Conservation (phyloP, 2,797 vertebrate species). For the Eulemur rubriventer region DNA sequence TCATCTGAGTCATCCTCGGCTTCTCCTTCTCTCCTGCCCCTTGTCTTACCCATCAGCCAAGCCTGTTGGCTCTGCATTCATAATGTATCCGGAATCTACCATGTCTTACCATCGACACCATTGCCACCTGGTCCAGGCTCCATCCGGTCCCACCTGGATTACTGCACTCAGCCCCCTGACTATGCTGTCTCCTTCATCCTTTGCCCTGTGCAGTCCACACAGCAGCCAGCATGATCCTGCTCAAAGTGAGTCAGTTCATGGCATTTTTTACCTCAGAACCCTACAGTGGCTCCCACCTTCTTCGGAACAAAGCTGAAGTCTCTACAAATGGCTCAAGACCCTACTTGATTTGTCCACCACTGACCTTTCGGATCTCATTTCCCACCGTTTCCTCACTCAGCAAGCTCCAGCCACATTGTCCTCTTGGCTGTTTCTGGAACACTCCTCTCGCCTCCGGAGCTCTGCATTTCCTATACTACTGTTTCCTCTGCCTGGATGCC, state of each 20-base stretch:
- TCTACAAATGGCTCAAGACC: background rate
- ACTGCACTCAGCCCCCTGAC: background rate
- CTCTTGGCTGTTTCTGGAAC: background rate
- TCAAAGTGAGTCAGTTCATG: background rate
- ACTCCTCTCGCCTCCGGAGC: background rate
- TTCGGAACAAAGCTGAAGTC: background rate
- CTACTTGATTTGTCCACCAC: background rate
- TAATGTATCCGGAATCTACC: background rate
- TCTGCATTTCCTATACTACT: background rate
- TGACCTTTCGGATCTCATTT: background rate
- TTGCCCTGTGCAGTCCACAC: background rate
- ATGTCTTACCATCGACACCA: background rate
- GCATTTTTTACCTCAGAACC: background rate
- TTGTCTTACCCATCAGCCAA: background rate
- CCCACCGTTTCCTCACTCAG: background rate
- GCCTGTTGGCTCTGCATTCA: no score
- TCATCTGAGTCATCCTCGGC: background rate
- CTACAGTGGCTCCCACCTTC: background rate
- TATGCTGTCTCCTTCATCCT: background rate
- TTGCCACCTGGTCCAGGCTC: background rate
- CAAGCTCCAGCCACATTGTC: background rate
- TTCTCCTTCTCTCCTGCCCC: background rate
- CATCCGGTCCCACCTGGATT: background rate
- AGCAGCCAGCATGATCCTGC: background rate
- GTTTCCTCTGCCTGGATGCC: background rate